Conservation (phyloP, 1,140 invertebrate species). For the Coenobita brevimanus region DNA sequence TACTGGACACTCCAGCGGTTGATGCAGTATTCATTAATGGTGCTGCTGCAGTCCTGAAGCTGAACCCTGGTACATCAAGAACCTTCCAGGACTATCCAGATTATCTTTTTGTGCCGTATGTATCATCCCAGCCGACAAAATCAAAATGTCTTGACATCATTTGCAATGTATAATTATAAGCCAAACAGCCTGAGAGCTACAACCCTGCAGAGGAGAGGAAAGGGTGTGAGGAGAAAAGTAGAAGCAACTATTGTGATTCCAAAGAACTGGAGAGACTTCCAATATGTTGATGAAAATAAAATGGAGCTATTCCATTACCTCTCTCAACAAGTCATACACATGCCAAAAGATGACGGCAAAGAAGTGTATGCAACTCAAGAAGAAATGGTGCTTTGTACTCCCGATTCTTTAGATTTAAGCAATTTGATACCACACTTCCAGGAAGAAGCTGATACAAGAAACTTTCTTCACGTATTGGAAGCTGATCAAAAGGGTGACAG, state of each 20-base stretch:
- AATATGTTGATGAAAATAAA: background rate
- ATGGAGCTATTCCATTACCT: background rate
- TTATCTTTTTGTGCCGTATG: background rate
- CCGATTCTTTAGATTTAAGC: background rate
- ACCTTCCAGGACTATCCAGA: background rate
- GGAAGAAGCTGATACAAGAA: conserved; percentile 29
- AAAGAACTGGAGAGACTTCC: background rate
- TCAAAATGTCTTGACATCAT: background rate
- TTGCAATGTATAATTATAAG: background rate
- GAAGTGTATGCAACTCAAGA: background rate
- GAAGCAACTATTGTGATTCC: background rate
- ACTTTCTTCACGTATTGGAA: conserved; percentile 12
- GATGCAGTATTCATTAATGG: background rate
- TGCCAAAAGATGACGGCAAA: background rate
- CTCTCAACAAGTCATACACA: too few species aligned
- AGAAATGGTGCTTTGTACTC: background rate
- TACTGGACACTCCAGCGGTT: background rate
- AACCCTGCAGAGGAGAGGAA: background rate
- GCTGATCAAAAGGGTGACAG: background rate
- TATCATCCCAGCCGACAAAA: background rate
- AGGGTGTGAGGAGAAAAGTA: background rate
- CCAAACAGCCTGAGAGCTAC: background rate
- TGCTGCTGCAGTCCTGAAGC: background rate
- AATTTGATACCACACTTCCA: background rate
- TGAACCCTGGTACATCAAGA: background rate